Evolutionary conservation across 2,888 invertebrate species (phyloP), one percentile per base, ranked within the genome.

Genomic region (Ceratothoa steindachneri): DNA sequence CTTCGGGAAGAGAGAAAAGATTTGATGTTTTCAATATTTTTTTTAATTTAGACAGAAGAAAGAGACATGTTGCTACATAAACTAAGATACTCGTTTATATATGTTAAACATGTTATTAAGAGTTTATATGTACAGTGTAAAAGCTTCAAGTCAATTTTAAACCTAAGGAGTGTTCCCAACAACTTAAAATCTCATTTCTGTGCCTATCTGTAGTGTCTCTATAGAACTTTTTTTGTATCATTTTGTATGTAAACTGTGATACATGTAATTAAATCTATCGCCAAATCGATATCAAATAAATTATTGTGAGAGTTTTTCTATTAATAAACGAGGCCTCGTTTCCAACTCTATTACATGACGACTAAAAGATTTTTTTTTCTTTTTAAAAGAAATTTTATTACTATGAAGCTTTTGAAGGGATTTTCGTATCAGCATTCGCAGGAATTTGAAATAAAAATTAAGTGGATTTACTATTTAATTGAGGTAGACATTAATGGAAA

Each of bases 201-300:
- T 77, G 77, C 77, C 75, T 75, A 24, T 67, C 73, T 71, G 77
- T 77, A 77, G 77, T 77, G 73, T 73, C 72, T 77, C 73, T 73
- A 75, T 73, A 78, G 75, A 75, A 71, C 75, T 75, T 76, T 72
- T 79, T 79, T 76, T 76, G 79, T 79, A 79, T 74, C 73, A 76
- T 79, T 79, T 79, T 79, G 76, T 79, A 79, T 79, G 79, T 79
- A 79, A 79, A 79, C 79, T 79, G 79, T 79, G 79, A 79, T 79
- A 79, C 79, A 79, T 79, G 79, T 79, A 71, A 76, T 76, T 74
- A 73, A 75, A 68, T 75, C 75, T 78, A 78, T 73, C 78, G 78
- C 78, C 78, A 78, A 78, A 78, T 75, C 75, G 72, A 78, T 77
- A 78, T 78, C 75, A 75, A 78, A 78, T 78, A 78, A 78, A 78